Evolutionary conservation across 2,888 invertebrate genomes (phyloP), one percentile per base, ranked within the genome.

Genomic region (Odontocolon sp.): DNA sequence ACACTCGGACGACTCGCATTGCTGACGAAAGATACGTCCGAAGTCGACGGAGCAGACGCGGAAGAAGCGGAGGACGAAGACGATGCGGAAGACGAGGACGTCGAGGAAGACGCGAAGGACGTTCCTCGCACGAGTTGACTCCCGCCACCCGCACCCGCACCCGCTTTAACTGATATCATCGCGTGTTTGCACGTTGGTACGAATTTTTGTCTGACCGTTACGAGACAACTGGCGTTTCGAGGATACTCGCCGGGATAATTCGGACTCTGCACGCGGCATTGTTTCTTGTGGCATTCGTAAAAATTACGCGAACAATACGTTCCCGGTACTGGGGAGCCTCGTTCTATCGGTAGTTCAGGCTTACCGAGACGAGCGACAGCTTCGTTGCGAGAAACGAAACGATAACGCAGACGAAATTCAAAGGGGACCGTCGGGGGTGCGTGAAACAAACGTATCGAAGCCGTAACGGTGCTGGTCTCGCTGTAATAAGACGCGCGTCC

Each of bases 221-320:
- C 96, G 90, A 96, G 95, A 91, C 98, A 98, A 75, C 97, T 96
- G 21, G 98, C 97, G 91, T 98, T 98, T 80, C 97, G 92, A 4
- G 95, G 95, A 86, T 95, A 95, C 93, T 97, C 96, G 72, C 97
- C 97, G 8, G 97, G 97, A 89, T 96, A 97, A 91, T 97, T 97
- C 61, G 97, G 97, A 81, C 96, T 96, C 91, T 97, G 97, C 80
- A 97, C 92, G 61, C 96, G 94, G 89, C 97, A 97, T 75, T 95
- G 94, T 87, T 96, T 96, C 78, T 95, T 93, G 89, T 96, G 95
- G 91, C 96, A 95, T 91, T 97, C 94, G 92, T 97, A 94, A 91
- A 96, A 95, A 89, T 96, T 94, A 85, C 97, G 92, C 88, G 96
- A 94, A 92, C 96, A 94, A 92, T 97, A 95, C 79, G 96, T 95